Evolutionary conservation across 2,113 vertebrate species (phyloP).

Genomic region (Apteryx mantelli): DNA sequence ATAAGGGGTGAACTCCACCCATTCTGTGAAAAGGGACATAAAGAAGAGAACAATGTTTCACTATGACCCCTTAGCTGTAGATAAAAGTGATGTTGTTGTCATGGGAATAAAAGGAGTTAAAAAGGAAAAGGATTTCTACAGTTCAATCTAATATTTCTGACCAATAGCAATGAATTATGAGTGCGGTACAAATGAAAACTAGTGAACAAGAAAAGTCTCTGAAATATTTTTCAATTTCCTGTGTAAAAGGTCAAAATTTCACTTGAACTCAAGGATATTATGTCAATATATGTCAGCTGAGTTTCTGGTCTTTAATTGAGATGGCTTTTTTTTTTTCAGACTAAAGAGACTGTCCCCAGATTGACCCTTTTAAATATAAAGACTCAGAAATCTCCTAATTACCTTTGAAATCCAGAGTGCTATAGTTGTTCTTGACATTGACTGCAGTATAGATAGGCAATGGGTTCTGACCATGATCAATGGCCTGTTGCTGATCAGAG

Average conservation of each 20-base stretch:
- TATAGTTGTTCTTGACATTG: constrained; percentile 82
- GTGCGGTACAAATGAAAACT: background rate
- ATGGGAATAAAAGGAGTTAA: background rate
- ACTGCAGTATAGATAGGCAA: constrained; percentile 87
- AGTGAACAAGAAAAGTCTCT: background rate
- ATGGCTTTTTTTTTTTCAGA: background rate
- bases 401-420: constrained; percentile 82
- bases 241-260: background rate
- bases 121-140: background rate
- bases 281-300: background rate
- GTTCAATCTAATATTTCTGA: background rate
- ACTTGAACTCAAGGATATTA: background rate
- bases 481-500: constrained; percentile 81
- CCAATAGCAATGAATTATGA: background rate
- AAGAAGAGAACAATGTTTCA: background rate
- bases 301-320: background rate
- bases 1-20: constrained; percentile 89
- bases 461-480: constrained; percentile 85
- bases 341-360: background rate
- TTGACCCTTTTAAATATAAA: background rate
- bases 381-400: background rate
- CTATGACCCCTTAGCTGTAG: background rate
- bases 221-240: background rate
- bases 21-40: constrained; percentile 74
- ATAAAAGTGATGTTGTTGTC: background rate